Conservation (phyloP, 2,888 invertebrate species). For the Pristionchus exspectatus region DNA sequence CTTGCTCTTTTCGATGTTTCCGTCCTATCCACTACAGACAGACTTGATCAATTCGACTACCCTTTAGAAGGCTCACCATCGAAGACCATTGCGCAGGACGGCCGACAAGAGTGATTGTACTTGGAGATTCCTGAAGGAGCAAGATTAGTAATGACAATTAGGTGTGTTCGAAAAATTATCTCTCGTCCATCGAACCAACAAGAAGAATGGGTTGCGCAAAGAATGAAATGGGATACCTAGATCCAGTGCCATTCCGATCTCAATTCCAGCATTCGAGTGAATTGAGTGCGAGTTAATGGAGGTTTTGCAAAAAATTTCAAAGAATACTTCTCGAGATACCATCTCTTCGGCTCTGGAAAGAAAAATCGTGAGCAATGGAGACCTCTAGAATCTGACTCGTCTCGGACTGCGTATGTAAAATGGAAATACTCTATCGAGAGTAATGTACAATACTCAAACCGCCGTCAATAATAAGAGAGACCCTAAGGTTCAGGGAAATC, state of each 20-base stretch:
- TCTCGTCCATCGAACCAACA: too few relatives aligned
- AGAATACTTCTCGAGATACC: slow-evolving; percentile 62
- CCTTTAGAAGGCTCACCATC: slow-evolving; percentile 65
- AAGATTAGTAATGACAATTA: neutral
- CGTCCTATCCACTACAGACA: too few relatives aligned
- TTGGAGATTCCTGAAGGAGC: slow-evolving; percentile 64
- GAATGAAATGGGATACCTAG: slow-evolving; percentile 63
- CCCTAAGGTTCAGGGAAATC: too few relatives aligned
- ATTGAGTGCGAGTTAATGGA: slow-evolving; percentile 78
- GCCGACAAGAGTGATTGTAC: slow-evolving; percentile 77
- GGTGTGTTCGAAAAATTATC: too few relatives aligned
- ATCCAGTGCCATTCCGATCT: slow-evolving; percentile 77
- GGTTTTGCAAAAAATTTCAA: slow-evolving; percentile 74
- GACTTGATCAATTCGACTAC: too few relatives aligned
- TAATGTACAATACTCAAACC: too few relatives aligned
- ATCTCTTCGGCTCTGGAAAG: slow-evolving; percentile 54
- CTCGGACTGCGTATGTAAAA: too few relatives aligned
- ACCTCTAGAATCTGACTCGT: too few relatives aligned
- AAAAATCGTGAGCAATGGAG: neutral
- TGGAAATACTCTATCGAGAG: too few relatives aligned
- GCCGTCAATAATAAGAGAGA: too few relatives aligned
- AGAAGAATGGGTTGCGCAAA: neutral
- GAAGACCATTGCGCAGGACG: slow-evolving; percentile 76
- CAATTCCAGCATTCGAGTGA: slow-evolving; percentile 75
- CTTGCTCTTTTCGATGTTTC: too few relatives aligned